These are phyloP conservation scores for Scaptomyza caliginosa DNA, from an alignment of 2,888 invertebrate species.

Conservation along the genomic window DNA sequence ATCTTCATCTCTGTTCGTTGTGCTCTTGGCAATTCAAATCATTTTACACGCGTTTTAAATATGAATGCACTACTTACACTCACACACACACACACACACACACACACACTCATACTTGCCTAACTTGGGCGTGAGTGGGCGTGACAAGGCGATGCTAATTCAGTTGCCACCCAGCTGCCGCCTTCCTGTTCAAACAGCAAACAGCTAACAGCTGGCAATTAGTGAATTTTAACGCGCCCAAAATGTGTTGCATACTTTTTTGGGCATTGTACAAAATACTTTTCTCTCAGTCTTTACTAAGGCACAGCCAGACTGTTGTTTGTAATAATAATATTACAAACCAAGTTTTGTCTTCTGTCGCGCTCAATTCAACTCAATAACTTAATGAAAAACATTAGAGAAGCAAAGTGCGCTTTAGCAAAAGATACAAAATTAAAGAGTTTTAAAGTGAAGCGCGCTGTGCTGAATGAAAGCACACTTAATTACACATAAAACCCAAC, in stretches of 20 bases:
- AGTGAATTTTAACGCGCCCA: conserved; percentile 6
- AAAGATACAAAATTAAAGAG: background rate
- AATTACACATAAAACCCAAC: background rate
- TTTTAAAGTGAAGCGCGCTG: background rate
- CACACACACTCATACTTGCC: background rate
- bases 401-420: background rate
- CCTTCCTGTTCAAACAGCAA: conserved; percentile 16
- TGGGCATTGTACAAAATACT: background rate
- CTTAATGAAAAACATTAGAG: too few species aligned
- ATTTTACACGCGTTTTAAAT: conserved; percentile 50
- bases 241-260: conserved; percentile 30
- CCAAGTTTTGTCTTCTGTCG: background rate
- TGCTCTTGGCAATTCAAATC: conserved; percentile 42
- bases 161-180: conserved; percentile 29
- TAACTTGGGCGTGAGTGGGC: conserved; percentile 15
- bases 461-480: background rate
- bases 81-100: background rate
- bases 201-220: conserved; percentile 17
- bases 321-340: too few species aligned
- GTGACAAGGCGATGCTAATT: conserved; percentile 32
- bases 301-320: background rate
- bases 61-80: conserved; percentile 51
- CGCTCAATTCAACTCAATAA: background rate
- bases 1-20: background rate
- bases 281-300: background rate